These are phyloP conservation scores for Panurus biarmicus DNA, from an alignment of 2,113 vertebrate genomes.

Conservation along the genomic window DNA sequence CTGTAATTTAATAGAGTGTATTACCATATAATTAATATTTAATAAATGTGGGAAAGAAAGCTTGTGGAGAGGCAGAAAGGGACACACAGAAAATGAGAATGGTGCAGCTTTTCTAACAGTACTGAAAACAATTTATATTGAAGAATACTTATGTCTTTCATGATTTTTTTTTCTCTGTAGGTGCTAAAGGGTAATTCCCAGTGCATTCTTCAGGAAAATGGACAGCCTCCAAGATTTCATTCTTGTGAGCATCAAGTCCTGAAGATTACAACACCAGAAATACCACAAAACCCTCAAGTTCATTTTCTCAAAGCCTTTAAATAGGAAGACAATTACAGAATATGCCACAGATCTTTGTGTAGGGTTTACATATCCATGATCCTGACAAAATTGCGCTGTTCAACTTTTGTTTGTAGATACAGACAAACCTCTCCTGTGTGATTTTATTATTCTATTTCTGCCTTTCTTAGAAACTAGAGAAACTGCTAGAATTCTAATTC, in stretches of 20 bases:
- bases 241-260: not conserved
- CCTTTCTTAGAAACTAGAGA: not conserved
- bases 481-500: not conserved
- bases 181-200: not conserved
- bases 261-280: not conserved
- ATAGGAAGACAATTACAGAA: not conserved
- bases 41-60: constrained; percentile 4
- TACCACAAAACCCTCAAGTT: not conserved
- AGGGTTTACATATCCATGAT: not conserved
- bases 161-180: not conserved
- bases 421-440: not conserved
- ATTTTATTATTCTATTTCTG: not conserved
- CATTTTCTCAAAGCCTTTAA: not conserved
- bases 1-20: constrained; percentile 13
- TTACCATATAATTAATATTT: constrained; percentile 36
- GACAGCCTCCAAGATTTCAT: not conserved
- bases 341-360: not conserved
- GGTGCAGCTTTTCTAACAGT: not conserved
- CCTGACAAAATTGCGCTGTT: not conserved
- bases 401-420: not conserved
- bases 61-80: not conserved
- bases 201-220: not conserved
- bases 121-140: not conserved
- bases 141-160: not conserved
- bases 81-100: not conserved